Evolutionary conservation across 2,888 invertebrate species (phyloP), one percentile per base, ranked within the genome.

Genomic region (Horisme vitalbata): DNA sequence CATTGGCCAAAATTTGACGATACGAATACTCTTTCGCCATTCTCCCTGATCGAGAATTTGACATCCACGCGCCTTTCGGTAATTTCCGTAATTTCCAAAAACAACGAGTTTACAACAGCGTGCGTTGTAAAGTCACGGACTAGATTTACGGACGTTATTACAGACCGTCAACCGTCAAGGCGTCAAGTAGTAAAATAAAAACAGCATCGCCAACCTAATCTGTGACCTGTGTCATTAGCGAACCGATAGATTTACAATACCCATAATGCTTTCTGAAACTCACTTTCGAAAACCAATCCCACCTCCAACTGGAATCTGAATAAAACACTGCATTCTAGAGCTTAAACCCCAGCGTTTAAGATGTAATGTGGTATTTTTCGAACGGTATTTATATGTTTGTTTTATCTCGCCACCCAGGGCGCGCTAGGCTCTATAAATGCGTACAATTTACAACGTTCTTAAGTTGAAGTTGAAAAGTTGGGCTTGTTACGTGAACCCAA

Each of bases 371-470:
- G 13, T 2, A 14, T 41, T 55, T 50, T 15, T 31, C 15, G 9
- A 8, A 2, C 12, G 6, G 44, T 18, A n/a, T 24, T 21, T 24
- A 24, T n/a, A 26, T 15, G 5, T 28, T 51, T 37, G 57, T 45
- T 30, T 26, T 38, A 38, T 32, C 52, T 54, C 68, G 77, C 85
- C 85, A 85, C 85, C 85, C 85, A 85, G 74, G 72, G 80, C 76
- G 83, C 63, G 57, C 68, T 68, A 68, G 74, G 66, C 70, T 70
- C 82, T 79, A 84, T 84, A 85, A 85, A 85, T 79, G 85, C 68
- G 65, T 69, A 78, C 82, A 79, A 83, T 85, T 85, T 85, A 84
- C 79, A 79, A 79, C 78, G 73, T 73, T 74, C 80, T 75, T 79
- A 76, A 76, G 68, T 72, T 75, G 75, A 81, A 79, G 78, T 83